A percentile compares a stretch with the other conserved stretches of the same genome.
Evolutionary conservation across 2,888 invertebrate genomes (phyloP).

Genomic region (Xylota segnis): DNA sequence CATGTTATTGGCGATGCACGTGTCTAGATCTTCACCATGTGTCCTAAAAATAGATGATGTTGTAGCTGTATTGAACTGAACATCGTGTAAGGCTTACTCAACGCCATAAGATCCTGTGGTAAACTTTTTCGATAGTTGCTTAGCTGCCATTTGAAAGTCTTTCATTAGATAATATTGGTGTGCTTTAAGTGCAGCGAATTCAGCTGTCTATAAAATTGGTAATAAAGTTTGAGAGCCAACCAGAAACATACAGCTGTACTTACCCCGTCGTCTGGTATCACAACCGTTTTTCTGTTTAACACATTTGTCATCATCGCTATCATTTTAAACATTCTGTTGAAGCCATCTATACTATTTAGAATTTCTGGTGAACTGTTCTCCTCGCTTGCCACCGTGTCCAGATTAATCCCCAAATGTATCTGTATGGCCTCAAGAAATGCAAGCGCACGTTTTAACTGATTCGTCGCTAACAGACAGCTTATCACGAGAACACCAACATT

Average conservation of each 20-base stretch:
- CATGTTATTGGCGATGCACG: constrained; percentile 84
- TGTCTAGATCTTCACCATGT: constrained; percentile 82
- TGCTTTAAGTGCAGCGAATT: constrained; percentile 83
- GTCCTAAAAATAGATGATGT: constrained; percentile 49
- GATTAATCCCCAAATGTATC: constrained; percentile 79
- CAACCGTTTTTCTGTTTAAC: constrained; percentile 81
- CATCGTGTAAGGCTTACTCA: constrained; percentile 78
- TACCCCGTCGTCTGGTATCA: constrained; percentile 82
- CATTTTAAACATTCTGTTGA: constrained; percentile 80
- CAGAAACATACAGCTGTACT: constrained; percentile 9
- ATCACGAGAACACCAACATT: constrained; percentile 82
- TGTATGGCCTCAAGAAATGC: constrained; percentile 82
- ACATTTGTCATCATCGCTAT: constrained; percentile 81
- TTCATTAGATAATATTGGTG: constrained; percentile 84
- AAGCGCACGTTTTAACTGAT: constrained; percentile 82
- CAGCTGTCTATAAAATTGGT: constrained; percentile 78
- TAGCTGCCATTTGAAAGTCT: constrained; percentile 85
- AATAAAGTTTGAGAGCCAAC: neutral
- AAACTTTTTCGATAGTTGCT: constrained; percentile 82
- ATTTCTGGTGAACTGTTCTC: constrained; percentile 73
- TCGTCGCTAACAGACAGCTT: constrained; percentile 82
- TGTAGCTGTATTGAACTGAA: neutral
- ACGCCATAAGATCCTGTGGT: constrained; percentile 76
- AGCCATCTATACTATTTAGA: constrained; percentile 77
- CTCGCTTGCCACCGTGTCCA: constrained; percentile 75